Conservation (phyloP, 1,140 invertebrate genomes). For the Linepithema humile region DNA sequence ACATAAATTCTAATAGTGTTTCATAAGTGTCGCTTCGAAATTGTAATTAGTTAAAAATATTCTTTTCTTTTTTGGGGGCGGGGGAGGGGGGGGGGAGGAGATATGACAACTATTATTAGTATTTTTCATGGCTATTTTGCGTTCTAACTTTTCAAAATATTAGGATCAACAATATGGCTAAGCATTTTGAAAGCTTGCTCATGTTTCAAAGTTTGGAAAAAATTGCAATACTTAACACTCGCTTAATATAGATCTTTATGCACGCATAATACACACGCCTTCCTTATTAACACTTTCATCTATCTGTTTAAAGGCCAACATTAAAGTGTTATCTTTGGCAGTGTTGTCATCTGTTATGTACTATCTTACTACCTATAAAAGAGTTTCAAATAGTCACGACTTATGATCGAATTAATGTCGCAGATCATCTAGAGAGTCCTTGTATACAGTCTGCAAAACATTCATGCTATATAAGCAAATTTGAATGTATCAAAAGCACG, state of each 20-base stretch:
- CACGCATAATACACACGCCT: neutral
- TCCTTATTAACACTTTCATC: constrained; percentile 29
- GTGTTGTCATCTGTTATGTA: constrained; percentile 64
- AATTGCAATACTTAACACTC: neutral
- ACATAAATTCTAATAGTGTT: constrained; percentile 13
- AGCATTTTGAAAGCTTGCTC: constrained; percentile 2
- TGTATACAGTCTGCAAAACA: neutral
- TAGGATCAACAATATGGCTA: neutral
- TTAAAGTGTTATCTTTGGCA: constrained; percentile 80
- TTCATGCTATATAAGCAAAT: constrained; percentile 1
- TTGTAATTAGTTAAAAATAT: neutral
- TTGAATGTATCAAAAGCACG: neutral
- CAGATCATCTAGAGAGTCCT: constrained; percentile 26
- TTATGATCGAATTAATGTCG: constrained; percentile 44
- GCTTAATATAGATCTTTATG: neutral
- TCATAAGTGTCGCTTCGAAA: neutral
- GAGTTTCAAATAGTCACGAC: constrained; percentile 18
- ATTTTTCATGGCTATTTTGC: neutral
- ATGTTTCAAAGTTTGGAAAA: neutral
- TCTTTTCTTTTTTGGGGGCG: neutral
- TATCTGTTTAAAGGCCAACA: constrained; percentile 64
- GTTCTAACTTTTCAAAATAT: neutral
- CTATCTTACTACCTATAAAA: constrained; percentile 47
- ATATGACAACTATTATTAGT: constrained; percentile 15
- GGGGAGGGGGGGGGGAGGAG: neutral